Conservation (phyloP, 2,888 invertebrate species). For the Eupithecia exiguata region DNA sequence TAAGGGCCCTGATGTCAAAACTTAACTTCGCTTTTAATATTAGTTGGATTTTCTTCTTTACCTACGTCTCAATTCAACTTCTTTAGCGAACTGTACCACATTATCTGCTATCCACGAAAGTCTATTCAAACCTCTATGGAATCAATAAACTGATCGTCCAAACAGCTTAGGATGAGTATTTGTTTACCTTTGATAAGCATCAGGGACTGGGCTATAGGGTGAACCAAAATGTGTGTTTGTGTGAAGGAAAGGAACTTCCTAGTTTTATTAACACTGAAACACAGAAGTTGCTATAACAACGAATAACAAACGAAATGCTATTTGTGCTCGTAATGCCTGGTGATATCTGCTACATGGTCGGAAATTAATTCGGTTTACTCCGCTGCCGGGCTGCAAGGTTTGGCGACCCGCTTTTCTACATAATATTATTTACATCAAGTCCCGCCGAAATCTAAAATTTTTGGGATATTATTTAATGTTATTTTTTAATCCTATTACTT, state of each 20-base stretch:
- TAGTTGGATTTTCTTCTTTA: not conserved
- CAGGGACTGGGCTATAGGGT: not conserved
- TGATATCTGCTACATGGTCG: not conserved
- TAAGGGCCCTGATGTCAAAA: not conserved
- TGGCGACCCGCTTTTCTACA: not conserved
- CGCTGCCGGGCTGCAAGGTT: not conserved
- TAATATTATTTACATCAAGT: too few relatives aligned
- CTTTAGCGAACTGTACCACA: not conserved
- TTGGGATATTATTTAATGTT: too few relatives aligned
- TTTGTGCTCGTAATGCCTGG: conserved; percentile 35
- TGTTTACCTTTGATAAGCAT: conserved; percentile 12
- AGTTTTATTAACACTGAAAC: conserved; percentile 5
- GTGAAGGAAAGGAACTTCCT: not conserved
- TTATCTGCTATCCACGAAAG: not conserved
- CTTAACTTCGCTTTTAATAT: not conserved
- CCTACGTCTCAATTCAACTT: not conserved
- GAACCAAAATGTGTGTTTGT: not conserved
- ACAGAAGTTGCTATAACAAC: conserved; percentile 17
- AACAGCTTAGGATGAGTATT: conserved; percentile 4
- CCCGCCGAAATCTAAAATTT: too few relatives aligned
- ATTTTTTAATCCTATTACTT: too few relatives aligned
- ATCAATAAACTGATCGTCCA: conserved; percentile 16
- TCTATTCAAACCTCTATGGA: conserved; percentile 8
- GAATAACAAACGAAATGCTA: conserved; percentile 44
- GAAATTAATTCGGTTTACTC: not conserved